Percentiles rank a stretch among this genome's conserved stretches.
These are phyloP conservation scores for Gambusia holbrooki DNA, from an alignment of 2,113 vertebrate species.

Conservation along the genomic window DNA sequence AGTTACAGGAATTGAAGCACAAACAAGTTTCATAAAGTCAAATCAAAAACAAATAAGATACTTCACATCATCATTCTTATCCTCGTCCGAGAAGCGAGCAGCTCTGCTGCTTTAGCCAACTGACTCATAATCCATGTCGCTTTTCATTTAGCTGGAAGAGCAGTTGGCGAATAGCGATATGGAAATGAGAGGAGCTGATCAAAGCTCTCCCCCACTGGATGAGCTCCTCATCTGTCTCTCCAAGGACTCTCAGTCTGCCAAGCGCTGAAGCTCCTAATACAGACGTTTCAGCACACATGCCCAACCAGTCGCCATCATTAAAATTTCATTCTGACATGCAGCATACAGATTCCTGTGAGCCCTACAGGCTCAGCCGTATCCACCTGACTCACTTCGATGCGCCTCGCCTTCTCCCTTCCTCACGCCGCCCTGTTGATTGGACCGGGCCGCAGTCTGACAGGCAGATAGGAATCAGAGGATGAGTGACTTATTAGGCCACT, in stretches of 20 bases:
- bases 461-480: constrained; percentile 19
- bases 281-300: constrained; percentile 64
- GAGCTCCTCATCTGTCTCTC: constrained; percentile 68
- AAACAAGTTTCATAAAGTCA: neutral
- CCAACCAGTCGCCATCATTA: constrained; percentile 66
- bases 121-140: constrained; percentile 67
- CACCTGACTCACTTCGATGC: constrained; percentile 31
- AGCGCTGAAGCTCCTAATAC: constrained; percentile 58
- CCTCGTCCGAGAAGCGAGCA: constrained; percentile 23
- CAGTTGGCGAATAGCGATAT: constrained; percentile 65
- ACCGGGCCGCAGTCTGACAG: constrained; percentile 27
- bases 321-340: constrained; percentile 65
- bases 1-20: neutral
- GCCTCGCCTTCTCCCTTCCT: constrained; percentile 1
- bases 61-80: constrained; percentile 29
- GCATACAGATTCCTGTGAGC: constrained; percentile 46
- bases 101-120: constrained; percentile 44
- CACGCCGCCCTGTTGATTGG: constrained; percentile 26
- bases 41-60: neutral
- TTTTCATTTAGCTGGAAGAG: constrained; percentile 63
- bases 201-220: constrained; percentile 73
- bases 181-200: constrained; percentile 74
- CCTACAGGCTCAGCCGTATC: constrained; percentile 42
- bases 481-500: constrained; percentile 47
- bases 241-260: constrained; percentile 67